phyloP scores from a whole-genome alignment of 2,888 invertebrate species.

The Macrophya alboannulata region DNA sequence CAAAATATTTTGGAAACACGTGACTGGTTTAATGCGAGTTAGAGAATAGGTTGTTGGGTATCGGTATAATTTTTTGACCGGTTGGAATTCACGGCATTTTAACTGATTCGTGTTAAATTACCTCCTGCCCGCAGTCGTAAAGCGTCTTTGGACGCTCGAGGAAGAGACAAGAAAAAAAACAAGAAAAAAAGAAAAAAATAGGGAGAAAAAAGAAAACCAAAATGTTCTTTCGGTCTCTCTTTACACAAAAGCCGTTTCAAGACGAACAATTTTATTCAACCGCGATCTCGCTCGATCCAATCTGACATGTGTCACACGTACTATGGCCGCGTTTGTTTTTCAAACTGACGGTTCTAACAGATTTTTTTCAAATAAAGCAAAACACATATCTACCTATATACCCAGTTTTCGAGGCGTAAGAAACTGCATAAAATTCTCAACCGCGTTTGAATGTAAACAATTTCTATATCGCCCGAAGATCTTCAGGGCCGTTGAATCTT shows the following conservation, averaged over 20 bases:
- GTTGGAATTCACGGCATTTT: slow-evolving; percentile 32
- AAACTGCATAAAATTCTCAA: slow-evolving; percentile 56
- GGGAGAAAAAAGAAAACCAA: background rate
- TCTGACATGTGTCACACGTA: slow-evolving; percentile 41
- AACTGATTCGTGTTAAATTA: slow-evolving; percentile 81
- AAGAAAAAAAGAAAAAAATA: background rate
- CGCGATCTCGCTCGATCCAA: slow-evolving; percentile 46
- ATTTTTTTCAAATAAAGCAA: slow-evolving; percentile 46
- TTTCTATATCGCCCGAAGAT: slow-evolving; percentile 19
- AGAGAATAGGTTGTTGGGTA: background rate
- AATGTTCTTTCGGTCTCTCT: background rate
- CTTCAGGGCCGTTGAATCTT: slow-evolving; percentile 42
- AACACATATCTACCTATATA: background rate
- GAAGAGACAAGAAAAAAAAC: slow-evolving; percentile 81
- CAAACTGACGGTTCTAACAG: slow-evolving; percentile 48
- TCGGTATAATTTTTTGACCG: background rate
- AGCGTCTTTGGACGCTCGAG: slow-evolving; percentile 75
- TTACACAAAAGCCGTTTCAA: slow-evolving; percentile 19
- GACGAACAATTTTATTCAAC: slow-evolving; percentile 7
- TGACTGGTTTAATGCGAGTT: slow-evolving; percentile 22
- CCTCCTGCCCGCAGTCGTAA: slow-evolving; percentile 75
- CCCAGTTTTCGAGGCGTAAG: background rate
- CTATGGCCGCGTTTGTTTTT: slow-evolving; percentile 50
- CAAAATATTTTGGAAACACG: slow-evolving; percentile 46
- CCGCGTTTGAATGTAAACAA: slow-evolving; percentile 57